Percentiles rank a stretch among this genome's conserved stretches.
These are phyloP conservation scores for Trichopria drosophilae DNA, from an alignment of 2,888 invertebrate genomes.

Conservation along the genomic window DNA sequence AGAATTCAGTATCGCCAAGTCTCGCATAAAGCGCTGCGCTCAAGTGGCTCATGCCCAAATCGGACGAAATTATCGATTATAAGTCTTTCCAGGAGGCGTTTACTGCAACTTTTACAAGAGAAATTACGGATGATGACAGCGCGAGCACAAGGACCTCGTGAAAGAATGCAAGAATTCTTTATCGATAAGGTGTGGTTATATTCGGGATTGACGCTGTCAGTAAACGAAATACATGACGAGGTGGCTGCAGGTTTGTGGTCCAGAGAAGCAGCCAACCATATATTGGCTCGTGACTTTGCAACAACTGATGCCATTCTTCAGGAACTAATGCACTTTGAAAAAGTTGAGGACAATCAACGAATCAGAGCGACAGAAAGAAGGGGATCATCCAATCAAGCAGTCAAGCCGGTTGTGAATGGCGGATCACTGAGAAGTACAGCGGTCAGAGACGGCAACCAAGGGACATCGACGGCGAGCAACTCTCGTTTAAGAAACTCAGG, in stretches of 20 bases:
- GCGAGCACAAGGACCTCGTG: slow-evolving; percentile 15
- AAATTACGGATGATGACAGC: slow-evolving; percentile 20
- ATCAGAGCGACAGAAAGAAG: too few species aligned
- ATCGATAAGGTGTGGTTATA: slow-evolving; percentile 29
- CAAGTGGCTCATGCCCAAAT: slow-evolving; percentile 21
- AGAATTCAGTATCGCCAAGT: slow-evolving; percentile 16
- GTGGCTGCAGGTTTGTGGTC: slow-evolving; percentile 26
- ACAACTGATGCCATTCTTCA: slow-evolving; percentile 18
- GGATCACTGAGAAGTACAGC: too few species aligned
- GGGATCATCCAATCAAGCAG: too few species aligned
- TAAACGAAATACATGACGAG: slow-evolving; percentile 21
- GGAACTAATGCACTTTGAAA: slow-evolving; percentile 15
- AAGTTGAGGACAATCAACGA: too few species aligned
- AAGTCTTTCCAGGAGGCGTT: slow-evolving; percentile 10
- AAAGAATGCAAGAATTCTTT: slow-evolving; percentile 20
- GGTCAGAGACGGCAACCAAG: too few species aligned
- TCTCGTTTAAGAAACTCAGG: too few species aligned
- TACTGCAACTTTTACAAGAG: slow-evolving; percentile 10
- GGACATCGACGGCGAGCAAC: too few species aligned
- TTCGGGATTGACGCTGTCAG: slow-evolving; percentile 5
- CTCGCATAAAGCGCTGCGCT: slow-evolving; percentile 19
- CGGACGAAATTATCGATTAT: not conserved
- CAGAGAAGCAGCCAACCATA: slow-evolving; percentile 9
- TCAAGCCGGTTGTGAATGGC: too few species aligned
- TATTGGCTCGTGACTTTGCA: slow-evolving; percentile 11